Conservation (phyloP, 2,797 vertebrate species). For the Anguilla megastoma region DNA sequence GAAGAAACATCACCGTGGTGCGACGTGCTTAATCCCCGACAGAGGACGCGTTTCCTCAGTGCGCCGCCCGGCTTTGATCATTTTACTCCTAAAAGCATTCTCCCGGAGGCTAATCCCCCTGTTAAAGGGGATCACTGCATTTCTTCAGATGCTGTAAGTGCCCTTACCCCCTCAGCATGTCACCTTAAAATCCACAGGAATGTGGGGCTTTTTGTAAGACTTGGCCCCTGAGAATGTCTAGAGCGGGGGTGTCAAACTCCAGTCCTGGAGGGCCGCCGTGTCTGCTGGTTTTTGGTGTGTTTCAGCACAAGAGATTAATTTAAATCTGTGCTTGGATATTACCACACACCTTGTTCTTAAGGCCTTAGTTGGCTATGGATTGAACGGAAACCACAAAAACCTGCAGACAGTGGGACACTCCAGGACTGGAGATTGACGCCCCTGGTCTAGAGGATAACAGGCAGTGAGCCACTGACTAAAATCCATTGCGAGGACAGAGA, state of each 20-base stretch:
- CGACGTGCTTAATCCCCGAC: neutral
- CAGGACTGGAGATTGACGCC: too few relatives aligned
- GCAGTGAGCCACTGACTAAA: neutral
- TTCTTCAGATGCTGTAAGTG: neutral
- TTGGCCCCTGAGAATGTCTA: neutral
- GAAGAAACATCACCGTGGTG: neutral
- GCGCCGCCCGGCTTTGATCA: constrained; percentile 21
- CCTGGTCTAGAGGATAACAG: neutral
- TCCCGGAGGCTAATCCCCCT: neutral
- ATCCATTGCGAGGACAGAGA: neutral
- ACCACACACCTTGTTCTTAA: too few relatives aligned
- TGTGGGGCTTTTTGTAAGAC: neutral
- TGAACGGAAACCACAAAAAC: too few relatives aligned
- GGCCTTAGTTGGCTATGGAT: too few relatives aligned
- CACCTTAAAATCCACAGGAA: neutral
- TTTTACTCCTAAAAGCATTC: neutral
- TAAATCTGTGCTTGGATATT: too few relatives aligned
- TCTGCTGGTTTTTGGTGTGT: too few relatives aligned
- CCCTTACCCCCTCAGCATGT: neutral
- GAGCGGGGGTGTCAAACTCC: too few relatives aligned
- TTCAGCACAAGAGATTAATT: too few relatives aligned
- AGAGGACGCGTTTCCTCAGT: neutral
- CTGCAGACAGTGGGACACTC: too few relatives aligned
- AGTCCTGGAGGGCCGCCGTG: too few relatives aligned
- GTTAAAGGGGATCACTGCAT: constrained; percentile 3